Percentiles rank a stretch among this genome's conserved stretches.
These are phyloP conservation scores for Xenus cinereus DNA, from an alignment of 2,113 vertebrate genomes.

Conservation along the genomic window DNA sequence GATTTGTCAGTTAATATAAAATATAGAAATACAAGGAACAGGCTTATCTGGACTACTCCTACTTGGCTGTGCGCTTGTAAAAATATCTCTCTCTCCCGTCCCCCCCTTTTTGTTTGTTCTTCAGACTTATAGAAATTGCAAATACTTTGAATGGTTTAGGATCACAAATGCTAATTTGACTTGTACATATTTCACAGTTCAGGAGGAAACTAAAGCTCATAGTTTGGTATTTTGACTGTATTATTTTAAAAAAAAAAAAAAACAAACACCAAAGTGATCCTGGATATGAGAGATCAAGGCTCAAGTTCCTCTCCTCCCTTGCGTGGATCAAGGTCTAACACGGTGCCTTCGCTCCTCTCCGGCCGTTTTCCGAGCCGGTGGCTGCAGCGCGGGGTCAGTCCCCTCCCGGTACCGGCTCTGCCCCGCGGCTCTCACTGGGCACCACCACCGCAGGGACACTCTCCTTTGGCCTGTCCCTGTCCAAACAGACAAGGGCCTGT, in stretches of 20 bases:
- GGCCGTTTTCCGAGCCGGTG: accelerated
- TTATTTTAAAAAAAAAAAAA: neutral
- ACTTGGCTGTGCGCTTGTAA: neutral
- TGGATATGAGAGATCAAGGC: neutral
- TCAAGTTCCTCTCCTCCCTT: neutral
- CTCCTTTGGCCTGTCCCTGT: neutral
- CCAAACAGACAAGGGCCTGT: neutral
- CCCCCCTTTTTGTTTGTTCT: neutral
- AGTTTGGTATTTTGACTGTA: neutral
- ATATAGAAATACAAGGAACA: neutral
- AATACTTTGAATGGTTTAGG: neutral
- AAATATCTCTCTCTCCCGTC: accelerated
- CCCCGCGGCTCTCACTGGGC: neutral
- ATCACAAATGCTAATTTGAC: neutral
- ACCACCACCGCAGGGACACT: accelerated
- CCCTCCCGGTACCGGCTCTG: accelerated
- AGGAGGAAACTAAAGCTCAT: neutral
- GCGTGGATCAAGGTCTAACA: neutral
- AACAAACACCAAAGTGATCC: neutral
- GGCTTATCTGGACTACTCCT: neutral
- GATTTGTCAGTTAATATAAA: neutral
- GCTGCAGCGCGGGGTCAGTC: accelerated
- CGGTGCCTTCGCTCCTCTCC: accelerated
- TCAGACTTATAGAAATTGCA: neutral
- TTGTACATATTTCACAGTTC: neutral